These are phyloP conservation scores for Drosophila ironensis DNA, from an alignment of 1,140 invertebrate species.

Conservation along the genomic window DNA sequence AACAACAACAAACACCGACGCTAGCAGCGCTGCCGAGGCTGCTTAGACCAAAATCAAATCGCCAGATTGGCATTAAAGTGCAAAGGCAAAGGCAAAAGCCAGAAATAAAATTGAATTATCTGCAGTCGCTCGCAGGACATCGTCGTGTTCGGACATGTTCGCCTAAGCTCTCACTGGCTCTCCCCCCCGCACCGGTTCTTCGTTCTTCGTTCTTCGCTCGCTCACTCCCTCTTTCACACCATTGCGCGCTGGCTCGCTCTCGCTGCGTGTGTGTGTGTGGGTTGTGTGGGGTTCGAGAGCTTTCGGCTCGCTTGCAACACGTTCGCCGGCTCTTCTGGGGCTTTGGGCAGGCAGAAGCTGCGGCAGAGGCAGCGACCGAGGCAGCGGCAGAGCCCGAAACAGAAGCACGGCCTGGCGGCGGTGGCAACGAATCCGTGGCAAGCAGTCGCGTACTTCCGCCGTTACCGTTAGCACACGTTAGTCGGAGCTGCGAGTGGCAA, in stretches of 20 bases:
- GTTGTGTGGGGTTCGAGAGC: slow-evolving; percentile 5
- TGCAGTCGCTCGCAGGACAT: slow-evolving; percentile 82
- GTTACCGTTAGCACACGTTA: slow-evolving; percentile 74
- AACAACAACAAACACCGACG: slow-evolving; percentile 30
- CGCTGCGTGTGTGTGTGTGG: neutral
- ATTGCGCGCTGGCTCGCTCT: slow-evolving; percentile 16
- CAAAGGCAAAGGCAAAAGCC: slow-evolving; percentile 52
- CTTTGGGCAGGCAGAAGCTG: slow-evolving; percentile 13
- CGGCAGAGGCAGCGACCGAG: slow-evolving; percentile 12
- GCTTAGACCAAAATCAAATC: slow-evolving; percentile 77
- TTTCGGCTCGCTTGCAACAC: slow-evolving; percentile 38
- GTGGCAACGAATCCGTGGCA: slow-evolving; percentile 33
- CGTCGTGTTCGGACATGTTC: slow-evolving; percentile 71
- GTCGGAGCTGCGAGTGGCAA: slow-evolving; percentile 40
- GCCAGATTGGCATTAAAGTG: slow-evolving; percentile 81
- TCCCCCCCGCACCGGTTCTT: neutral
- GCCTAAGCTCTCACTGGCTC: slow-evolving; percentile 29
- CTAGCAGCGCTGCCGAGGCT: slow-evolving; percentile 18
- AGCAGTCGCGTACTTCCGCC: slow-evolving; percentile 79
- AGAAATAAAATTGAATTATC: slow-evolving; percentile 82
- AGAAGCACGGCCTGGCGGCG: slow-evolving; percentile 9
- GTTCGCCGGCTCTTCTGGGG: slow-evolving; percentile 26
- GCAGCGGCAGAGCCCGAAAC: slow-evolving; percentile 14
- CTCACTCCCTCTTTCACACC: slow-evolving; percentile 11
- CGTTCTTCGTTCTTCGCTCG: too few relatives aligned